Conservation (phyloP, 2,888 invertebrate genomes). For the Drosophila cognata region DNA sequence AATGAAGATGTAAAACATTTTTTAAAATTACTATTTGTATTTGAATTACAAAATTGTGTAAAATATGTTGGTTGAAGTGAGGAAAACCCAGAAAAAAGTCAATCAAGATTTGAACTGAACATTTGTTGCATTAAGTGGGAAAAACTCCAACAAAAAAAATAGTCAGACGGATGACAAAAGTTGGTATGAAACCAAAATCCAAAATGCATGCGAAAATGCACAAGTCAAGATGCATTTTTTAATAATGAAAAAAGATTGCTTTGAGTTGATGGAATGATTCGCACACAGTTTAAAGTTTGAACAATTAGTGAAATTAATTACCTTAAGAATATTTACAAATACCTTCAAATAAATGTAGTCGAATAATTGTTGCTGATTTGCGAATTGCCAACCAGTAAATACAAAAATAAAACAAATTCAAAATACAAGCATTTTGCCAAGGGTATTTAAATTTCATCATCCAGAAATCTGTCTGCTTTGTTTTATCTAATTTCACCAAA, state of each 20-base stretch:
- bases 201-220: not conserved
- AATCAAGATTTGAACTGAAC: too few species aligned
- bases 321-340: not conserved
- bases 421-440: not conserved
- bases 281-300: not conserved
- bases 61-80: not conserved
- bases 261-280: not conserved
- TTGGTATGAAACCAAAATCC: not conserved
- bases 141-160: too few species aligned
- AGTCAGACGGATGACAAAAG: not conserved
- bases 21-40: not conserved
- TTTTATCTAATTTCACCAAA: constrained; percentile 37
- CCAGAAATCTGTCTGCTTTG: not conserved
- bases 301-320: not conserved
- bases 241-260: not conserved
- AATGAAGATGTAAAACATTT: not conserved
- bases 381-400: not conserved
- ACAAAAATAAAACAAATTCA: not conserved
- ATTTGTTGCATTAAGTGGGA: too few species aligned
- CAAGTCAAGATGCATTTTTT: not conserved
- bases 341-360: not conserved
- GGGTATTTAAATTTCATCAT: not conserved
- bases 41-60: not conserved
- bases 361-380: not conserved
- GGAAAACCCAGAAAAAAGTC: not conserved